Evolutionary conservation across 2,797 vertebrate species (phyloP).

Genomic region (Propithecus perrieri): DNA sequence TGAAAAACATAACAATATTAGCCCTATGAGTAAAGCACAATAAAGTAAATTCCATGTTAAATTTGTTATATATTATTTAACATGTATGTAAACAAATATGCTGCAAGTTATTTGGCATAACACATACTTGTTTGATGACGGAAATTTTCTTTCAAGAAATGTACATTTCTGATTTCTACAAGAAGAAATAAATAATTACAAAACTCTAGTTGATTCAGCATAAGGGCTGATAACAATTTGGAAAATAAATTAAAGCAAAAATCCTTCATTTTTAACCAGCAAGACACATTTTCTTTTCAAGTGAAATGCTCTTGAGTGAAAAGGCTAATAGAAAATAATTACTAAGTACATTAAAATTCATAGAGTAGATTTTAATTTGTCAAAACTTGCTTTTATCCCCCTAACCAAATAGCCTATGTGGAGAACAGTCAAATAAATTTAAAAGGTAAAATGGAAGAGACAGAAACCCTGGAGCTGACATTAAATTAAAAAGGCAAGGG

Average conservation of each 20-base stretch:
- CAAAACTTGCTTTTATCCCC: not conserved
- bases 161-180: not conserved
- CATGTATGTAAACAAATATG: slow-evolving; percentile 5
- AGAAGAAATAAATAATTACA: not conserved
- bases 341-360: slow-evolving; percentile 65
- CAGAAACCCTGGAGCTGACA: not conserved
- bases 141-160: slow-evolving; percentile 47
- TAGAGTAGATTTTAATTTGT: slow-evolving; percentile 33
- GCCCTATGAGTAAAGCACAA: not conserved
- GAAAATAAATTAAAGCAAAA: slow-evolving; percentile 59
- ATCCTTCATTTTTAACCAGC: slow-evolving; percentile 57
- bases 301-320: slow-evolving; percentile 54
- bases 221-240: not conserved
- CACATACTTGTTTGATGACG: not conserved
- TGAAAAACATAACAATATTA: slow-evolving; percentile 24
- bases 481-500: not conserved
- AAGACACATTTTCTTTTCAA: slow-evolving; percentile 63
- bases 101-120: not conserved
- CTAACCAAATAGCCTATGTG: not conserved
- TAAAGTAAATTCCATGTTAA: slow-evolving; percentile 18
- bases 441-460: not conserved
- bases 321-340: slow-evolving; percentile 66
- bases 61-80: not conserved
- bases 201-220: not conserved
- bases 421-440: not conserved